Conservation (phyloP, 2,797 vertebrate genomes). For the Anabacerthia variegaticeps region DNA sequence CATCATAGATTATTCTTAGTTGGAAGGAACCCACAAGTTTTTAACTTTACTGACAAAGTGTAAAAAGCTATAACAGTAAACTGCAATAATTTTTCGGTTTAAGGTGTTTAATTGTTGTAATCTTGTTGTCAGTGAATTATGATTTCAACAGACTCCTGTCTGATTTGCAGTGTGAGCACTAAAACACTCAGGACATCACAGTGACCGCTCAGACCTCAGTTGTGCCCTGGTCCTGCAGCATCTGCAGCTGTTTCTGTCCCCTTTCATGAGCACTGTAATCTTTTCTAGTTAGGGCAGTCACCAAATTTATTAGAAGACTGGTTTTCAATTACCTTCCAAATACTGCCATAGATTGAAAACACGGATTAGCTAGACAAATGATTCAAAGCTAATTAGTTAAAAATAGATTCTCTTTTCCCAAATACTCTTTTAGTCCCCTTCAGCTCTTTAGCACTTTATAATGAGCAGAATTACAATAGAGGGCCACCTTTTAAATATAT, state of each 20-base stretch:
- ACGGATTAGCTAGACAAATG: slow-evolving; percentile 42
- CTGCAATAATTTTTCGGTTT: not conserved
- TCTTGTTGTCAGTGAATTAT: not conserved
- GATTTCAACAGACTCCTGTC: not conserved
- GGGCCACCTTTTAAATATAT: slow-evolving; percentile 44
- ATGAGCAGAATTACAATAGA: slow-evolving; percentile 61
- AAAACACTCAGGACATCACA: no score
- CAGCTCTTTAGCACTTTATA: slow-evolving; percentile 69
- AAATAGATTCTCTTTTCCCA: slow-evolving; percentile 67
- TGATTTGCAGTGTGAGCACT: not conserved
- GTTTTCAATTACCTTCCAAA: slow-evolving; percentile 61
- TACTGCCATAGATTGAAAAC: slow-evolving; percentile 35
- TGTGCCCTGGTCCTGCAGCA: rapidly evolving
- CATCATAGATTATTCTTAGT: no score
- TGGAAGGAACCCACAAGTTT: not conserved
- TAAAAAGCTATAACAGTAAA: not conserved
- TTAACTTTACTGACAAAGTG: not conserved
- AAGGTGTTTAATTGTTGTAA: not conserved
- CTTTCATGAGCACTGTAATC: not conserved
- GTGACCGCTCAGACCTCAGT: rapidly evolving
- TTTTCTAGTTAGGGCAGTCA: not conserved
- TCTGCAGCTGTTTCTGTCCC: not conserved
- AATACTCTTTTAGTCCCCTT: slow-evolving; percentile 58
- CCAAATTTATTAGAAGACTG: slow-evolving; percentile 5
- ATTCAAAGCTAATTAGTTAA: slow-evolving; percentile 69